Evolutionary conservation across 2,113 vertebrate species (phyloP).

Genomic region (Euleptes europaea): DNA sequence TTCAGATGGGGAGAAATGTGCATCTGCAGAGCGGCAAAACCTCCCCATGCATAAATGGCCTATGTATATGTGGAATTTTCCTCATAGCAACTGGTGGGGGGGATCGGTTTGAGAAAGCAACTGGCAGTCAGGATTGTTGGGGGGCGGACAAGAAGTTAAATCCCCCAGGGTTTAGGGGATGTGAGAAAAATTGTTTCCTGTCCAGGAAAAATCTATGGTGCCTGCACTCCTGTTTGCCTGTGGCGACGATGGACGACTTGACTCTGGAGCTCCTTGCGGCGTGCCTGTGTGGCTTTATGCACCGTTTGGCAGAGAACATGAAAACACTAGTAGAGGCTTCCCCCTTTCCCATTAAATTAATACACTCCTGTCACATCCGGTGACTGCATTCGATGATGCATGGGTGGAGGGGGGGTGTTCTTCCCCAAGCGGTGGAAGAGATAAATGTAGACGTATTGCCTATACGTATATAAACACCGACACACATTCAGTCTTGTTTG

Average conservation of each 20-base stretch:
- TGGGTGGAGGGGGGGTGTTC: background rate
- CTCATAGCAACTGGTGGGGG: background rate
- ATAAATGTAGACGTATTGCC: too few relatives aligned
- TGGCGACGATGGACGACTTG: background rate
- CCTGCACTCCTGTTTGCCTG: background rate
- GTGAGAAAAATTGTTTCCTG: background rate
- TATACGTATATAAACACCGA: background rate
- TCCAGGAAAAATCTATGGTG: background rate
- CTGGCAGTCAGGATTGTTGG: background rate
- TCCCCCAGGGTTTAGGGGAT: background rate
- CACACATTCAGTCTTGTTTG: background rate
- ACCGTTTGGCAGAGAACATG: background rate
- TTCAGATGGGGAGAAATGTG: too few relatives aligned
- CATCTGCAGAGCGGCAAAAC: too few relatives aligned
- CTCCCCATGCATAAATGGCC: too few relatives aligned
- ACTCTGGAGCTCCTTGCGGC: background rate
- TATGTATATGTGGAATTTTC: background rate
- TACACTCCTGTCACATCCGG: constrained; percentile 56
- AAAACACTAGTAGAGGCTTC: constrained; percentile 16
- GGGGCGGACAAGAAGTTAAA: background rate
- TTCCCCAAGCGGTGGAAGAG: background rate
- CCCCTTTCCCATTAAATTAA: constrained; percentile 26
- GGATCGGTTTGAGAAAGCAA: background rate
- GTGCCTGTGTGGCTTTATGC: background rate
- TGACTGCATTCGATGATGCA: constrained; percentile 53